phyloP scores from a whole-genome alignment of 1,140 invertebrate species.

The Drosophila guanche region DNA sequence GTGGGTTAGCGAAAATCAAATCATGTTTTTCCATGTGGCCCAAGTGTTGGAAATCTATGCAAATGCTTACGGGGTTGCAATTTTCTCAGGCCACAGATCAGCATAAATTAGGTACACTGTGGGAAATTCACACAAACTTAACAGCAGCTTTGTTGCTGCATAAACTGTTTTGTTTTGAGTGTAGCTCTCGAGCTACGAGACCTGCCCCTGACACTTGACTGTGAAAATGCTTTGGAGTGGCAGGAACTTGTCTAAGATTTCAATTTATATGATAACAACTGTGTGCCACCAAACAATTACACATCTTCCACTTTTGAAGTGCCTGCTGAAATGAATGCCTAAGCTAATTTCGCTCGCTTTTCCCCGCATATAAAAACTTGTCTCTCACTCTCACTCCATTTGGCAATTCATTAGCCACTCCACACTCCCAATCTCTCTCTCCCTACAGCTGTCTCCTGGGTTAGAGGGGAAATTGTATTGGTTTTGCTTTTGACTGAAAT shows the following conservation, averaged over 20 bases:
- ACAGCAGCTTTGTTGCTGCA: neutral
- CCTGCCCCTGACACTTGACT: slow-evolving; percentile 44
- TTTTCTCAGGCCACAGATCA: slow-evolving; percentile 32
- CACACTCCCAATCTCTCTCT: neutral
- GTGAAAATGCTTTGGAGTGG: slow-evolving; percentile 46
- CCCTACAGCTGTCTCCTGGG: neutral
- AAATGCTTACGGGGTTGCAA: slow-evolving; percentile 26
- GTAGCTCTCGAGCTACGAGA: slow-evolving; percentile 40
- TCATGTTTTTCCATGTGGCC: slow-evolving; percentile 40
- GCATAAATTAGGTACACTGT: slow-evolving; percentile 40
- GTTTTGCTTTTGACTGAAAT: slow-evolving; percentile 70
- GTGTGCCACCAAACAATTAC: slow-evolving; percentile 20
- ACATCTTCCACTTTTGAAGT: slow-evolving; percentile 4
- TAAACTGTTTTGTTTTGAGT: neutral
- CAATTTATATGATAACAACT: slow-evolving; percentile 75
- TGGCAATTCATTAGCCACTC: slow-evolving; percentile 19
- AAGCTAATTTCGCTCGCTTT: slow-evolving; percentile 16
- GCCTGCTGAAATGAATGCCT: slow-evolving; percentile 8
- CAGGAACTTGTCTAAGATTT: slow-evolving; percentile 71
- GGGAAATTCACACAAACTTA: neutral
- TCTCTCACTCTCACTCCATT: slow-evolving; percentile 27
- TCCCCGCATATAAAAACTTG: slow-evolving; percentile 26
- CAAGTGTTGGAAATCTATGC: slow-evolving; percentile 48
- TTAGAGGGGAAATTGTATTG: slow-evolving; percentile 47
- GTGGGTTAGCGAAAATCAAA: slow-evolving; percentile 32